Conservation (phyloP, 2,888 invertebrate genomes). For the Rosalia funebris region DNA sequence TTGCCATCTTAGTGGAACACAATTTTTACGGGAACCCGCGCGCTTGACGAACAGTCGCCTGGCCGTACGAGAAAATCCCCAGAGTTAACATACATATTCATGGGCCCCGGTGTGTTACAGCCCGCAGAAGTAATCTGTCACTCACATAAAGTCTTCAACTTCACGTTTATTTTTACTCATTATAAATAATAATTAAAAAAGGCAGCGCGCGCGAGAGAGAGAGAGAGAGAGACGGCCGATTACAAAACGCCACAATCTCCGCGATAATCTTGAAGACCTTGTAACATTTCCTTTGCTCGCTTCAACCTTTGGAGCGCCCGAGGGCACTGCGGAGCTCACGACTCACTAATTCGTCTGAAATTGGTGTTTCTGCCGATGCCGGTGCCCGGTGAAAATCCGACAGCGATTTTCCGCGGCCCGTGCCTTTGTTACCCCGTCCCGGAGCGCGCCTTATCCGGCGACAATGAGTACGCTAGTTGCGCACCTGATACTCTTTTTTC, state of each 20-base stretch:
- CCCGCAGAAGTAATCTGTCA: slow-evolving; percentile 60
- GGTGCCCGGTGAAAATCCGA: too few relatives aligned
- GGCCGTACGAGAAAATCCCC: too few relatives aligned
- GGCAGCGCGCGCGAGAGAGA: slow-evolving; percentile 33
- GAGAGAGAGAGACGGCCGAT: slow-evolving; percentile 47
- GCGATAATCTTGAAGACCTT: slow-evolving; percentile 65
- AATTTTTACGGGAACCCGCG: too few relatives aligned
- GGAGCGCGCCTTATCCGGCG: too few relatives aligned
- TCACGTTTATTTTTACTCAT: slow-evolving; percentile 60
- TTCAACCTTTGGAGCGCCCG: slow-evolving; percentile 61
- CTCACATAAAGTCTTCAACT: slow-evolving; percentile 62
- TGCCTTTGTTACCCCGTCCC: too few relatives aligned
- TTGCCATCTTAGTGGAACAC: too few relatives aligned
- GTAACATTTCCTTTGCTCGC: slow-evolving; percentile 57
- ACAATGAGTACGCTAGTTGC: background rate
- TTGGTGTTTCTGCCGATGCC: slow-evolving; percentile 38
- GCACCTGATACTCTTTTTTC: slow-evolving; percentile 20
- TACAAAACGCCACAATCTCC: slow-evolving; percentile 62
- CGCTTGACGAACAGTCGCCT: too few relatives aligned
- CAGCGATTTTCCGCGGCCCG: background rate
- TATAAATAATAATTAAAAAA: slow-evolving; percentile 61
- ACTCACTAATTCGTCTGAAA: slow-evolving; percentile 50
- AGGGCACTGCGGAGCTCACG: slow-evolving; percentile 54
- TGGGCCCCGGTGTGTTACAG: slow-evolving; percentile 46
- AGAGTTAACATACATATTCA: slow-evolving; percentile 50